A percentile compares a stretch with the other conserved stretches of the same genome.
These are phyloP conservation scores for Brachyistius frenatus DNA, from an alignment of 2,113 vertebrate species.

Conservation along the genomic window DNA sequence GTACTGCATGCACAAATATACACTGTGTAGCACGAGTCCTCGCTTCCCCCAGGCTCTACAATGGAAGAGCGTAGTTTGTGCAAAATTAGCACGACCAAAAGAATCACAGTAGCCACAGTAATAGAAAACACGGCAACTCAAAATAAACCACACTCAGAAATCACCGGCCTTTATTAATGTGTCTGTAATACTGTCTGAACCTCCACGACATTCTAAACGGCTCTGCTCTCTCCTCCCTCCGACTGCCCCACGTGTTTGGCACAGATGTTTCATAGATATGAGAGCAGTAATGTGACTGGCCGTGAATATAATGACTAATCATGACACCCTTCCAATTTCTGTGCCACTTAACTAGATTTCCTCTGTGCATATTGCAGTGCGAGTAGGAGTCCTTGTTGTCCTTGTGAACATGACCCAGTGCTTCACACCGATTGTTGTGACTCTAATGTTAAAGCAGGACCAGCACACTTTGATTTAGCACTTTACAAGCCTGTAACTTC, in stretches of 20 bases:
- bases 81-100: too few relatives aligned
- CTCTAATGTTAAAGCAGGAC: slow-evolving; percentile 15
- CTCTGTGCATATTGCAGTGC: slow-evolving; percentile 25
- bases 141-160: neutral
- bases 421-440: slow-evolving; percentile 24
- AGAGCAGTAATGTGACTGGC: slow-evolving; percentile 59
- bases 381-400: slow-evolving; percentile 22
- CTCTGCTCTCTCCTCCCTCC: slow-evolving; percentile 16
- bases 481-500: neutral
- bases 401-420: slow-evolving; percentile 33
- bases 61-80: neutral
- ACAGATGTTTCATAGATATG: slow-evolving; percentile 65
- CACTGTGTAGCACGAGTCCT: neutral
- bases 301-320: slow-evolving; percentile 64
- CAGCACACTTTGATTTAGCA: slow-evolving; percentile 31
- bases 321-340: slow-evolving; percentile 47
- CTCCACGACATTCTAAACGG: slow-evolving; percentile 22
- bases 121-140: neutral
- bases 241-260: slow-evolving; percentile 57
- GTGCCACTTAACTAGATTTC: slow-evolving; percentile 27
- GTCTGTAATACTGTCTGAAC: slow-evolving; percentile 2
- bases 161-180: slow-evolving; percentile 10
- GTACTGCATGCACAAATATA: too few relatives aligned
- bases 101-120: neutral
- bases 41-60: neutral